phyloP scores from a whole-genome alignment of 35 echinoderm and acorn worm genomes.

The Apostichopus californicus region DNA sequence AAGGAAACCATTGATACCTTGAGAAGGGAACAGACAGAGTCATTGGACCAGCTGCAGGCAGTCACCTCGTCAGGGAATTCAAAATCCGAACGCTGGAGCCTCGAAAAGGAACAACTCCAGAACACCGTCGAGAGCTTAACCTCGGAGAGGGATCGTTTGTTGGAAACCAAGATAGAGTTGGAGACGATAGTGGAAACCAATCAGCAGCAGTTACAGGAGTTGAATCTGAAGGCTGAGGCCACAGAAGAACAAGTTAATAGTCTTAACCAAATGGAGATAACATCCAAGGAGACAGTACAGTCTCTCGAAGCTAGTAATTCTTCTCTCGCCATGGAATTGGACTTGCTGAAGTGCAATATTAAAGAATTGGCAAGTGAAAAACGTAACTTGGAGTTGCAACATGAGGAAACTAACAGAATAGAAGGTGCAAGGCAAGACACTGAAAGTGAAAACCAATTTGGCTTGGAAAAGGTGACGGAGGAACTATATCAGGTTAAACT shows the following conservation, averaged over 20 bases:
- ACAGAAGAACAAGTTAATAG: conserved; percentile 21
- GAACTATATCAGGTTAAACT: not conserved
- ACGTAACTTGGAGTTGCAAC: not conserved
- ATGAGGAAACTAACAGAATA: not conserved
- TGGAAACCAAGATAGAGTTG: conserved; percentile 30
- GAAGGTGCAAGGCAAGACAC: not conserved
- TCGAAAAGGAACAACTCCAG: conserved; percentile 37
- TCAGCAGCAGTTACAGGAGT: conserved; percentile 47
- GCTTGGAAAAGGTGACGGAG: not conserved
- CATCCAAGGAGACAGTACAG: not conserved
- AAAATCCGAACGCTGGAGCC: conserved; percentile 7
- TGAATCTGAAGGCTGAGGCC: not conserved
- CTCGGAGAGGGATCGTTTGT: conserved; percentile 31
- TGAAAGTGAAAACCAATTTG: not conserved
- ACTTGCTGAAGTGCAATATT: conserved; percentile 27
- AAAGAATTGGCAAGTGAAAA: conserved; percentile 35
- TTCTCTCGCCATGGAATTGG: not conserved
- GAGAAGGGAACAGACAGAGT: not conserved
- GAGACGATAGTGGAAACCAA: conserved; percentile 1
- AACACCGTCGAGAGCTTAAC: conserved; percentile 20
- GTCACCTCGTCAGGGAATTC: not conserved
- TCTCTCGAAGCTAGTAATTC: conserved; percentile 40
- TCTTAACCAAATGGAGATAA: not conserved
- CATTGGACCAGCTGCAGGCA: conserved; percentile 7
- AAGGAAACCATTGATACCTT: conserved; percentile 12